Conservation (phyloP, 2,888 invertebrate genomes). For the Epistrophe grossulariae region DNA sequence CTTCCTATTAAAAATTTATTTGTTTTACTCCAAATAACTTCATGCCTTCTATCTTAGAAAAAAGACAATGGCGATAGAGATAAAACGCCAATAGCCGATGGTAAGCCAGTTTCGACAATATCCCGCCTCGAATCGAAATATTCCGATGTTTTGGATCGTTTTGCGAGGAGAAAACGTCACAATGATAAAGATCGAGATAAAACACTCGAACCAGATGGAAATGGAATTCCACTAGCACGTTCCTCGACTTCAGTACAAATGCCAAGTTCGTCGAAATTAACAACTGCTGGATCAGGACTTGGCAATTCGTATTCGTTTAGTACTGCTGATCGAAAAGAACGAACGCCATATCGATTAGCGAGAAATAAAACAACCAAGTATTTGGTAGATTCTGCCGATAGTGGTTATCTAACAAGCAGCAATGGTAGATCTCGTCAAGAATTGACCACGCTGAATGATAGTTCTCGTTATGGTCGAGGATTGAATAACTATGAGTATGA, state of each 20-base stretch:
- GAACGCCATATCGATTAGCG: slow-evolving; percentile 82
- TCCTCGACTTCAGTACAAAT: slow-evolving; percentile 90
- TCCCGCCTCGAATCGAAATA: slow-evolving; percentile 92
- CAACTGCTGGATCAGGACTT: slow-evolving; percentile 84
- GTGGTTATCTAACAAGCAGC: slow-evolving; percentile 81
- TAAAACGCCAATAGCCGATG: slow-evolving; percentile 81
- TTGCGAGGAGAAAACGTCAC: slow-evolving; percentile 85
- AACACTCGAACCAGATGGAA: slow-evolving; percentile 87
- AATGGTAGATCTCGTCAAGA: slow-evolving; percentile 77
- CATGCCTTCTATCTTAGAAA: slow-evolving; percentile 76
- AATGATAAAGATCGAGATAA: slow-evolving; percentile 86
- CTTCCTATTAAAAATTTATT: not conserved
- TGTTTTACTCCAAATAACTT: slow-evolving; percentile 7
- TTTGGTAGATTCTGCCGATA: slow-evolving; percentile 80
- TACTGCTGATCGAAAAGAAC: slow-evolving; percentile 84
- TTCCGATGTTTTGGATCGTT: slow-evolving; percentile 89
- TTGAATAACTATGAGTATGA: slow-evolving; percentile 77
- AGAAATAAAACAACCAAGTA: slow-evolving; percentile 80
- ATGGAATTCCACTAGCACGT: slow-evolving; percentile 85
- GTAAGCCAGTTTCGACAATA: slow-evolving; percentile 85
- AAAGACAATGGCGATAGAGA: slow-evolving; percentile 81
- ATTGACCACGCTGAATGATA: slow-evolving; percentile 79
- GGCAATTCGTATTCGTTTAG: slow-evolving; percentile 85
- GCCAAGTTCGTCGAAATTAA: slow-evolving; percentile 86
- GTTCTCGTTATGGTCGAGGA: slow-evolving; percentile 78